Evolutionary conservation across 37 sponge, comb jelly and placozoan genomes (phyloP), one percentile per base, ranked within the genome.

Genomic region (Diacarnus erythraeanus): DNA sequence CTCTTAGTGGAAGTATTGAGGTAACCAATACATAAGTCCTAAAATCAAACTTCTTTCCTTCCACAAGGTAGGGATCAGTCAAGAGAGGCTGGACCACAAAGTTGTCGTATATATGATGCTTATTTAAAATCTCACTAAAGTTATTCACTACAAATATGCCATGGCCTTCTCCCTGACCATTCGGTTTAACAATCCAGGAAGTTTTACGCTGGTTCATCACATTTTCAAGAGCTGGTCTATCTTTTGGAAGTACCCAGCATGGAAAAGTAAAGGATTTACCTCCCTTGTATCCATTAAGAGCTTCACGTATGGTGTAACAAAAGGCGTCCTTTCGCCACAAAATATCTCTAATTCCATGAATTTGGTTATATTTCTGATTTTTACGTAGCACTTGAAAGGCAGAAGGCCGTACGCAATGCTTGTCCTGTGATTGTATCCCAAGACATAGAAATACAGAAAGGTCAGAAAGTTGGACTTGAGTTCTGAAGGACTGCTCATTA

Each of bases 241-340:
- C 95, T 33, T 85, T 54, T 2, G 95, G 95, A n/a, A 95, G 77
- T 3, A 86, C 84, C 92, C 92, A 95, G 81, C 95, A 95, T 2
- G 86, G 92, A 60, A 95, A 95, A 41, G 80, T 88, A 60, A 95
- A 95, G 44, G 84, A 77, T 25, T 73, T 80, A 1, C 42, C 30
- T 0, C 79, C 77, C 66, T 83, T 66, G 43, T 81, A 87, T 27
- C 38, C n/a, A 10, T 43, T 23, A 31, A 95, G 76, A 29, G 80
- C 92, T 41, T 89, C 86, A 36, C 70, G 59, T 77, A 95, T 69
- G 22, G 86, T 91, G 57, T 79, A 60, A 59, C 95, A 95, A 58
- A 91, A 88, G 2, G 86, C 72, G 74, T 95, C 95, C 40, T 95
- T 95, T 41, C 89, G 77, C 95, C 95, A 95, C 47, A 95, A 79